These are phyloP conservation scores for Trinectes maculatus DNA, from an alignment of 2,113 vertebrate species.

Conservation along the genomic window DNA sequence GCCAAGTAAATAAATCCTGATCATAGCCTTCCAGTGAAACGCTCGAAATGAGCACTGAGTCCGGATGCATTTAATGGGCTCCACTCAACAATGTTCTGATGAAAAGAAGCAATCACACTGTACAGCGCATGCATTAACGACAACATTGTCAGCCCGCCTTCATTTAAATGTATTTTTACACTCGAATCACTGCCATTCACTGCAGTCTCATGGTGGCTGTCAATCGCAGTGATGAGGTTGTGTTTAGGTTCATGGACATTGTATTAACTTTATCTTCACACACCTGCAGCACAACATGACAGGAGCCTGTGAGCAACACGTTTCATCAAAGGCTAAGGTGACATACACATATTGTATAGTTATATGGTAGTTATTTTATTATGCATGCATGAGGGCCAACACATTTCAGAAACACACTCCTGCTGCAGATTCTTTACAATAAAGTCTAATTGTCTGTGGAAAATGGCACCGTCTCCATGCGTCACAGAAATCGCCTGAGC, in stretches of 20 bases:
- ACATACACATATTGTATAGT: too few relatives aligned
- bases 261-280: not conserved
- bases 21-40: conserved; percentile 55
- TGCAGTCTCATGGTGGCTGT: conserved; percentile 22
- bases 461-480: too few relatives aligned
- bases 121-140: conserved; percentile 37
- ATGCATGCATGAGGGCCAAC: too few relatives aligned
- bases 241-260: conserved; percentile 13
- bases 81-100: conserved; percentile 38
- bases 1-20: conserved; percentile 48
- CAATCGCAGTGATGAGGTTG: conserved; percentile 32
- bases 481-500: too few relatives aligned
- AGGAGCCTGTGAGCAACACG: too few relatives aligned
- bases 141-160: conserved; percentile 21
- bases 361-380: too few relatives aligned
- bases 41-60: conserved; percentile 46
- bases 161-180: conserved; percentile 38
- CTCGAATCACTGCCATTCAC: conserved; percentile 41
- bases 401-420: too few relatives aligned
- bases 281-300: conserved; percentile 24
- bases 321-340: too few relatives aligned
- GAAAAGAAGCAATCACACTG: conserved; percentile 63
- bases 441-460: too few relatives aligned
- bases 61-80: conserved; percentile 19
- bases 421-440: too few relatives aligned